Evolutionary conservation across 2,797 vertebrate species (phyloP), one percentile per base, ranked within the genome.

Genomic region (Acipenser transmontanus): DNA sequence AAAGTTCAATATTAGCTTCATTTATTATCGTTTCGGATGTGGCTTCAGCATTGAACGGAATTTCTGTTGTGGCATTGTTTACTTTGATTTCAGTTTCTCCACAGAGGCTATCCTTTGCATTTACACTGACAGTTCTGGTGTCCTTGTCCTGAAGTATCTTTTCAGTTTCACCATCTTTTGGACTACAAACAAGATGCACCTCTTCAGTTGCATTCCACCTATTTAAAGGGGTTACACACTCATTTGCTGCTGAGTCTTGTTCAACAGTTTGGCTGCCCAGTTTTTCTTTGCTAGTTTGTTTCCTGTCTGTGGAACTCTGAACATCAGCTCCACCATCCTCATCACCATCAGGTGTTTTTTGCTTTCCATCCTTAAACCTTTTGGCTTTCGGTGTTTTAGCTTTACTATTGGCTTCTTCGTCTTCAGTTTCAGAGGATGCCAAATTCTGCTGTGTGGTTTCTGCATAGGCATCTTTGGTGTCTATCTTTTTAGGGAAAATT

Each of bases 191-290:
- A 34, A 34, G 34, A 34, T 34, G 34, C 34, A 34, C 34, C 34
- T 34, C 34, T 34, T 34, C 34, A 34, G 3, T 34, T 34, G 34
- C 4, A 34, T 34, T 34, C 34, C 34, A 34, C 34, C 34, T 34
- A 34, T 34, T 34, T 34, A 4, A 34, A 14, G 74, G 73, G 65
- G 68, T 76, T 11, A 65, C 49, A 14, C 13, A 66, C 34, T 17
- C 66, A 5, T 47, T 68, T 51, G 12, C 49, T 59, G 64, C 51
- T 6, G 14, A 8, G 34, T 7, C 69, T 50, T 54, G 52, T 50
- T 61, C 14, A 47, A 4, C 13, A 61, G 11, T 70, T 48, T 13
- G 66, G 48, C 20, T n/a, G 49, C 50, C 57, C 17, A 7, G 34
- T 9, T n/a, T 69, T 50, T 14, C 65, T 12, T 51, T 60, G n/a